Conservation (phyloP, 1,140 invertebrate species). For the Anastrepha ludens region DNA sequence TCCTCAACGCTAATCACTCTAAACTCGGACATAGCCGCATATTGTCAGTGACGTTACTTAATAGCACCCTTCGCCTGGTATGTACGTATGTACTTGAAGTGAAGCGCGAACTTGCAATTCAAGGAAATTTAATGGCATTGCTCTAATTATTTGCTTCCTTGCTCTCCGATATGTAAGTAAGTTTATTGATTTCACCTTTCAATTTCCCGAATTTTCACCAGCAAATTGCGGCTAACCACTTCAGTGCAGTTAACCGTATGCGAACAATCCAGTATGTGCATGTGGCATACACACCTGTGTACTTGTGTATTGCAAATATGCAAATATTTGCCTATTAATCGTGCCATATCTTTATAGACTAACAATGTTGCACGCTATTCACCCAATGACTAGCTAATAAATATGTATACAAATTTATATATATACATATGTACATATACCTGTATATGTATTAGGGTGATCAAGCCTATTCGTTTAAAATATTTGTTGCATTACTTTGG, state of each 20-base stretch:
- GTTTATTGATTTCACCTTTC: conserved; percentile 34
- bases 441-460: no score
- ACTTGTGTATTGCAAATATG: neutral
- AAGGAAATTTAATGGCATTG: neutral
- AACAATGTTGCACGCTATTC: conserved; percentile 13
- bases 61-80: neutral
- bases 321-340: conserved; percentile 42
- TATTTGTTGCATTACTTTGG: no score
- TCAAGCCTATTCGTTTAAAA: no score
- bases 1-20: neutral
- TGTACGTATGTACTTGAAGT: neutral
- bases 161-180: neutral
- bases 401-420: neutral
- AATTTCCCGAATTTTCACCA: conserved; percentile 19
- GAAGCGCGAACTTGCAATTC: neutral
- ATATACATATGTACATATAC: neutral
- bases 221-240: neutral
- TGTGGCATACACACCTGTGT: neutral
- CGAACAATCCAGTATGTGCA: neutral
- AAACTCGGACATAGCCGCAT: neutral
- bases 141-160: neutral
- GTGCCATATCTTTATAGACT: neutral
- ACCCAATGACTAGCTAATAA: neutral
- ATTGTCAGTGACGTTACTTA: neutral
- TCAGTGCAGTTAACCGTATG: neutral